phyloP scores from a whole-genome alignment of 2,888 invertebrate genomes.

The Galeopsomyia nigrocyanea region DNA sequence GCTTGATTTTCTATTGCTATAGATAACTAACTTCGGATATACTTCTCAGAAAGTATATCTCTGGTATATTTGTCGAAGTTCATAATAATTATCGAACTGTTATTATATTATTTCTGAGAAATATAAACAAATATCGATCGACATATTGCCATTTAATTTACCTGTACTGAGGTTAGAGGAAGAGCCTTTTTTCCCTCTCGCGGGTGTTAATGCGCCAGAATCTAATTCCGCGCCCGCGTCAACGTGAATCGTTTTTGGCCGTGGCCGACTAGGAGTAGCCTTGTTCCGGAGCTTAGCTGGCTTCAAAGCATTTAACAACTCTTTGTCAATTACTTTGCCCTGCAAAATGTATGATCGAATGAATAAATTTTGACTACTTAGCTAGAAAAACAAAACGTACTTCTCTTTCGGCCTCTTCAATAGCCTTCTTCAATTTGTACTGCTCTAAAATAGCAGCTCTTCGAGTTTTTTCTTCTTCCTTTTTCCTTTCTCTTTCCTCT shows the following conservation, averaged over 20 bases:
- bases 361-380: not conserved
- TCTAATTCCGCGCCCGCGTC: conserved; percentile 85
- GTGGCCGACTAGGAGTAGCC: conserved; percentile 75
- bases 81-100: too few species aligned
- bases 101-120: conserved; percentile 32
- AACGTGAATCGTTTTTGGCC: conserved; percentile 93
- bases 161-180: conserved; percentile 84
- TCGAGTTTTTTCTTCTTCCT: conserved; percentile 89
- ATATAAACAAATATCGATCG: conserved; percentile 24
- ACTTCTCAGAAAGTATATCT: conserved; percentile 40
- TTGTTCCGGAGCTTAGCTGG: conserved; percentile 77
- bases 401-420: conserved; percentile 92
- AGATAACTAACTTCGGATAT: conserved; percentile 10
- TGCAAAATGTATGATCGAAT: conserved; percentile 58
- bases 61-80: too few species aligned
- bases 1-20: conserved; percentile 10
- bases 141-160: conserved; percentile 64
- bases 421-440: conserved; percentile 93
- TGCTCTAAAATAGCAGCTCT: conserved; percentile 91
- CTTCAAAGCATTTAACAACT: conserved; percentile 74
- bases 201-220: conserved; percentile 80
- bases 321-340: conserved; percentile 87
- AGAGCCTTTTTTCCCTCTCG: conserved; percentile 85
- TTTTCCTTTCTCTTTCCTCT: conserved; percentile 79
- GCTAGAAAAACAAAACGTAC: conserved; percentile 66